Base-by-base conservation (phyloP, 2,797 vertebrate genomes). In the Malacoraja senta region DNA sequence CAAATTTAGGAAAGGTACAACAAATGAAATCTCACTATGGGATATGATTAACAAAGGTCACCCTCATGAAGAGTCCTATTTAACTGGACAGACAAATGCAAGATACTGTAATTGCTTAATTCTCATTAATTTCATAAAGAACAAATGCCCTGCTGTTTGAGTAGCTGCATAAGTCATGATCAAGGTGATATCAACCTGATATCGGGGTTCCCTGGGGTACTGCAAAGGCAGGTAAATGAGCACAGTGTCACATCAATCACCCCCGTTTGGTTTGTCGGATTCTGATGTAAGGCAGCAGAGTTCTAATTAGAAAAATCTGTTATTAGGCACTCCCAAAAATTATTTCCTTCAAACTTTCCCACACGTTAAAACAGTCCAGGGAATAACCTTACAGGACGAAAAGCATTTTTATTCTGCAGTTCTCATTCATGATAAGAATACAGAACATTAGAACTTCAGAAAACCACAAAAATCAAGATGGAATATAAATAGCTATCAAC, bases 201-300 rank as follows among this genome's bases (percentile, higher is more conserved):
- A 63, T 86, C 6, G n/a, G 1, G 29, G 13, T 17, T 65, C 58
- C 15, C 83, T 63, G 6, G 29, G 63, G 58, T 29, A n/a, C 58
- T 65, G 61, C 65, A 63, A 86, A 86, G 29, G 29, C 12, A 86
- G 61, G 26, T 86, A 61, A 1, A 13, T 19, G 12, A 63, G 58
- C 83, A 86, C 29, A 86, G n/a, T 32, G 61, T 29, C 83, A 86
- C 29, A 86, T 86, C 29, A 84, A 84, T 61, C 44, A 86, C 12
- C 29, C 6, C 15, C 1, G 29, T 15, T 86, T 65, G 68, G 15
- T 86, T 65, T 63, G 83, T 86, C 83, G n/a, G 24, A 61, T 61
- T 53, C 81, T 61, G 26, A 4, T 84, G 58, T 7, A 2, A 8
- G 29, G 12, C 58, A 86, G 15, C 61, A 65, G 61, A 86, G 58